Conservation (phyloP, 2,888 invertebrate genomes). For the Drosophila kuntzei region DNA sequence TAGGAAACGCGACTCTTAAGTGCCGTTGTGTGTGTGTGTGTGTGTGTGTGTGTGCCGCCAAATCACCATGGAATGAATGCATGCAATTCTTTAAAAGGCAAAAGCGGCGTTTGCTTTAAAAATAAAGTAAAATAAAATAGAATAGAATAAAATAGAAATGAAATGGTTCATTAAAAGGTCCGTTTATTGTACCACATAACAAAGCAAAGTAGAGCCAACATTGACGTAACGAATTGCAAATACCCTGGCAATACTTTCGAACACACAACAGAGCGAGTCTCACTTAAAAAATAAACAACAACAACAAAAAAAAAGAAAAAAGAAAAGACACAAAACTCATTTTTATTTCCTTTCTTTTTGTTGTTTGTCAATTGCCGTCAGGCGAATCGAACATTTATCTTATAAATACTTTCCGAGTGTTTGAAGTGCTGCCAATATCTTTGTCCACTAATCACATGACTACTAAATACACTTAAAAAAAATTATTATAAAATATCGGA, state of each 20-base stretch:
- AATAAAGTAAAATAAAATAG: constrained; percentile 38
- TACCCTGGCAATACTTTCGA: constrained; percentile 36
- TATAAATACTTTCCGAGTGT: constrained; percentile 25
- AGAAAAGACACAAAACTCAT: background rate
- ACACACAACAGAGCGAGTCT: background rate
- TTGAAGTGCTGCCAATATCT: constrained; percentile 32
- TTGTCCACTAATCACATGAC: background rate
- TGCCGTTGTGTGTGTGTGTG: constrained; percentile 24
- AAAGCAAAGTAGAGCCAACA: constrained; percentile 8
- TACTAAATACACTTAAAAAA: constrained; percentile 21
- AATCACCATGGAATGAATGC: constrained; percentile 33
- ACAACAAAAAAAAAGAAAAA: constrained; percentile 4
- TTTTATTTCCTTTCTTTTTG: background rate
- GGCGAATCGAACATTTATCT: constrained; percentile 26
- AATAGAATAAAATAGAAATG: constrained; percentile 24
- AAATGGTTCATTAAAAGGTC: constrained; percentile 50
- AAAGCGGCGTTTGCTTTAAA: constrained; percentile 41
- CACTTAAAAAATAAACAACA: background rate
- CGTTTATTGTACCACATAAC: constrained; percentile 20
- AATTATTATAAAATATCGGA: no score
- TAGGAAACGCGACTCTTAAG: constrained; percentile 23
- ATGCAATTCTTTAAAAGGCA: constrained; percentile 45
- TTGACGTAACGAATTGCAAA: constrained; percentile 26
- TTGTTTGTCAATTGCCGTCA: constrained; percentile 4
- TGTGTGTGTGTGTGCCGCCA: constrained; percentile 18